These are phyloP conservation scores for Pinctada fucata DNA, from an alignment of 2,888 invertebrate species.

Conservation along the genomic window DNA sequence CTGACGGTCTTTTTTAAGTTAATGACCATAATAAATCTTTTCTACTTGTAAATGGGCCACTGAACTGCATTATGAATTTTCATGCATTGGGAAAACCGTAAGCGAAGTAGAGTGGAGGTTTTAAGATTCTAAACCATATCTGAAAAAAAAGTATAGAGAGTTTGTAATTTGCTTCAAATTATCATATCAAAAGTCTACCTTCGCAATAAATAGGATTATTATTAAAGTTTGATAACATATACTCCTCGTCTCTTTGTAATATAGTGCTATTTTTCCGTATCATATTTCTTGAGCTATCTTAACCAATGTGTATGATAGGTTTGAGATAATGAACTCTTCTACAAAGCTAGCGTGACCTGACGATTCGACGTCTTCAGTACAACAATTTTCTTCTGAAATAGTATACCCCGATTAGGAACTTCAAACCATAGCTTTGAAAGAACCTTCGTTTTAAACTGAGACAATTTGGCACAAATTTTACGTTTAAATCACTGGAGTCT, in stretches of 20 bases:
- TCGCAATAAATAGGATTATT: neutral
- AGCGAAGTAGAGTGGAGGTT: neutral
- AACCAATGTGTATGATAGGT: neutral
- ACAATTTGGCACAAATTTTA: neutral
- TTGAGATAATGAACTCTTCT: neutral
- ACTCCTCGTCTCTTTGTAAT: neutral
- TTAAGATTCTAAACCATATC: too few relatives aligned
- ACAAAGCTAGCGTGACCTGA: neutral
- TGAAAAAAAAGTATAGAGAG: neutral
- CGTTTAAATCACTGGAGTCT: neutral
- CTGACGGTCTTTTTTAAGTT: neutral
- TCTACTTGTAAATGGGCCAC: neutral
- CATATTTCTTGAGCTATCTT: neutral
- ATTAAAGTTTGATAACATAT: neutral
- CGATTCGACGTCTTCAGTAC: neutral
- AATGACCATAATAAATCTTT: neutral
- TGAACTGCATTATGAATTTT: neutral
- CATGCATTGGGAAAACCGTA: neutral
- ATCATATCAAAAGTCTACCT: neutral
- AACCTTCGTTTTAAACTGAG: neutral
- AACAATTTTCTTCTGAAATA: conserved; percentile 10
- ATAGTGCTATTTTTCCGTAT: neutral
- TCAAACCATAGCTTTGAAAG: conserved; percentile 1
- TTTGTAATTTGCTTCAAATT: neutral
- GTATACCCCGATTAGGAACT: conserved; percentile 1